Conservation (phyloP, 2,113 vertebrate genomes). For the Hydrolagus affinis region DNA sequence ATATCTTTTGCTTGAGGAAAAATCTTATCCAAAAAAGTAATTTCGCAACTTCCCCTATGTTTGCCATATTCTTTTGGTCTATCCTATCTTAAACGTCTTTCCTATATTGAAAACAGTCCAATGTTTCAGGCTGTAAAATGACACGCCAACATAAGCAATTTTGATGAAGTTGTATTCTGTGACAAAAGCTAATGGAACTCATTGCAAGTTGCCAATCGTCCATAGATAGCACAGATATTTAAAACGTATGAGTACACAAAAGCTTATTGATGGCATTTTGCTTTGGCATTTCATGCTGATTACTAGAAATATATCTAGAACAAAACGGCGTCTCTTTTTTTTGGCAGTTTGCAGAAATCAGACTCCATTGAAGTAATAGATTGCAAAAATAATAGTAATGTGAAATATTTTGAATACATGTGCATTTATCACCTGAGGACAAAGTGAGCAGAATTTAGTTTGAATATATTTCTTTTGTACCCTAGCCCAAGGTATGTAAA, state of each 20-base stretch:
- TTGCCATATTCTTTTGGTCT: too few relatives aligned
- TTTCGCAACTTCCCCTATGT: too few relatives aligned
- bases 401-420: too few relatives aligned
- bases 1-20: too few relatives aligned
- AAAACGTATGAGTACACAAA: background rate
- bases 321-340: background rate
- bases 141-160: background rate
- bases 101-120: background rate
- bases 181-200: conserved; percentile 1
- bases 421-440: too few relatives aligned
- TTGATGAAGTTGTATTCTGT: background rate
- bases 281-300: conserved; percentile 5
- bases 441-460: too few relatives aligned
- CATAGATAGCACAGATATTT: background rate
- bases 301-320: background rate
- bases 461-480: too few relatives aligned
- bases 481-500: too few relatives aligned
- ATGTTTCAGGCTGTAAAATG: background rate
- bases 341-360: conserved; percentile 5
- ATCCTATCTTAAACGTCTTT: background rate
- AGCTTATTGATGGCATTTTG: conserved; percentile 6
- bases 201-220: background rate
- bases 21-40: too few relatives aligned
- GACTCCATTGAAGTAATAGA: background rate
- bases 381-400: too few relatives aligned